Percentiles rank a stretch among this genome's conserved stretches.
Conservation (phyloP, 2,888 invertebrate genomes). For the Dascillus cervinus region DNA sequence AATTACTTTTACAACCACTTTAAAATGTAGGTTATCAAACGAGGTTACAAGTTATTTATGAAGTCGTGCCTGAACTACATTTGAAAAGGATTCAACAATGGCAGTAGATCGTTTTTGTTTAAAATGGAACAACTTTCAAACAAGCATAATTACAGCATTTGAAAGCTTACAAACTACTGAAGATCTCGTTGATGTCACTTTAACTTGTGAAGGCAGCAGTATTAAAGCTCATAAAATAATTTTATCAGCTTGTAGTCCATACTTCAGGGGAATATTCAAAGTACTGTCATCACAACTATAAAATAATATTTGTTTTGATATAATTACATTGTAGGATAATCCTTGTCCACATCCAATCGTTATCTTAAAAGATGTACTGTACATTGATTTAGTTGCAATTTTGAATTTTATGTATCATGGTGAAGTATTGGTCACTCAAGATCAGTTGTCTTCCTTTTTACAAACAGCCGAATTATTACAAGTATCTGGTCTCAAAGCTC, state of each 20-base stretch:
- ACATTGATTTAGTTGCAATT: conserved; percentile 58
- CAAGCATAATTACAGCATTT: conserved; percentile 60
- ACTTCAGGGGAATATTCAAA: conserved; percentile 67
- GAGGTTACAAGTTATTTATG: too few species aligned
- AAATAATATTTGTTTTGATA: not conserved
- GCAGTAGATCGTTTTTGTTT: conserved; percentile 59
- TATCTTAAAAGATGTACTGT: conserved; percentile 61
- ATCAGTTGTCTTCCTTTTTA: conserved; percentile 56
- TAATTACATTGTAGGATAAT: conserved; percentile 50
- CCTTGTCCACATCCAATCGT: conserved; percentile 68
- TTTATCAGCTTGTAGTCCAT: conserved; percentile 66
- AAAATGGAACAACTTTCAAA: conserved; percentile 69
- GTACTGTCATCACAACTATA: too few species aligned
- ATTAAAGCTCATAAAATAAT: conserved; percentile 70
- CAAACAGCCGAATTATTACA: conserved; percentile 61
- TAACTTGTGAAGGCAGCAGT: conserved; percentile 64
- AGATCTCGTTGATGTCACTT: conserved; percentile 64
- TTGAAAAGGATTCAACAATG: too few species aligned
- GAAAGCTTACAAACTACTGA: conserved; percentile 62
- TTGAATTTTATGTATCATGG: conserved; percentile 67
- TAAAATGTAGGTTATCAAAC: too few species aligned
- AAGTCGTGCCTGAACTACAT: too few species aligned
- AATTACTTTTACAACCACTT: too few species aligned
- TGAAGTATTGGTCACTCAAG: conserved; percentile 62
- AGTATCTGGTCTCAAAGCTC: conserved; percentile 55